These are phyloP conservation scores for Alsophila aescularia DNA, from an alignment of 2,888 invertebrate species.

Conservation along the genomic window DNA sequence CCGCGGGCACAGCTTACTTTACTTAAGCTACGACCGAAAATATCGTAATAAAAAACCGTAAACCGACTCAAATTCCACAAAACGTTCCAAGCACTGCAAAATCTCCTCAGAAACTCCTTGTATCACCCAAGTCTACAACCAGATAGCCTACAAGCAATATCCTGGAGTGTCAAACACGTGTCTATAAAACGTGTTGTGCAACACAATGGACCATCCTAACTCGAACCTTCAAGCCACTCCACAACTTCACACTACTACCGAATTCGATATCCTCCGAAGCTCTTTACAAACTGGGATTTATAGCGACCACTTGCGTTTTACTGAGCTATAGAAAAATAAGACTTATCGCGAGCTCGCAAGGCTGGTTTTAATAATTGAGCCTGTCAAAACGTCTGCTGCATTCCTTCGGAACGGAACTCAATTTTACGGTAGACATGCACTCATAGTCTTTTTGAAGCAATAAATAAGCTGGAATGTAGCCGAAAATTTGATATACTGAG, in stretches of 20 bases:
- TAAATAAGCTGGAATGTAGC: slow-evolving; percentile 38
- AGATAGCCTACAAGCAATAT: slow-evolving; percentile 56
- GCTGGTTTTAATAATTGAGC: slow-evolving; percentile 36
- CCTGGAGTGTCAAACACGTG: slow-evolving; percentile 59
- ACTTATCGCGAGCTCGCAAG: slow-evolving; percentile 37
- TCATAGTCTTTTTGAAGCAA: slow-evolving; percentile 44
- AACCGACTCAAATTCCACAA: slow-evolving; percentile 17
- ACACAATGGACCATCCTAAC: slow-evolving; percentile 41
- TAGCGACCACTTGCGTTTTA: slow-evolving; percentile 39
- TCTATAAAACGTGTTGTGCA: slow-evolving; percentile 53
- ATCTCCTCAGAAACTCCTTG: slow-evolving; percentile 34
- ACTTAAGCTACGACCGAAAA: background rate
- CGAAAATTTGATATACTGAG: slow-evolving; percentile 19
- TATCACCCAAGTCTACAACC: slow-evolving; percentile 27
- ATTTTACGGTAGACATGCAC: slow-evolving; percentile 66
- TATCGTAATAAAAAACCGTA: background rate
- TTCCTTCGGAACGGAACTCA: slow-evolving; percentile 61
- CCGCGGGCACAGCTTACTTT: no score
- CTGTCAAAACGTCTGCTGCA: slow-evolving; percentile 53
- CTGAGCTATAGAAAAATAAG: slow-evolving; percentile 46
- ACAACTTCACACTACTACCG: slow-evolving; percentile 30
- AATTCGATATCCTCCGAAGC: slow-evolving; percentile 36
- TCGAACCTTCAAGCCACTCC: slow-evolving; percentile 36
- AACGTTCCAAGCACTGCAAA: slow-evolving; percentile 19
- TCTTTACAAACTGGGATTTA: slow-evolving; percentile 45